A percentile compares a stretch with the other conserved stretches of the same genome.
Conservation (phyloP, 1,140 invertebrate species). For the Drosophila grimshawi region DNA sequence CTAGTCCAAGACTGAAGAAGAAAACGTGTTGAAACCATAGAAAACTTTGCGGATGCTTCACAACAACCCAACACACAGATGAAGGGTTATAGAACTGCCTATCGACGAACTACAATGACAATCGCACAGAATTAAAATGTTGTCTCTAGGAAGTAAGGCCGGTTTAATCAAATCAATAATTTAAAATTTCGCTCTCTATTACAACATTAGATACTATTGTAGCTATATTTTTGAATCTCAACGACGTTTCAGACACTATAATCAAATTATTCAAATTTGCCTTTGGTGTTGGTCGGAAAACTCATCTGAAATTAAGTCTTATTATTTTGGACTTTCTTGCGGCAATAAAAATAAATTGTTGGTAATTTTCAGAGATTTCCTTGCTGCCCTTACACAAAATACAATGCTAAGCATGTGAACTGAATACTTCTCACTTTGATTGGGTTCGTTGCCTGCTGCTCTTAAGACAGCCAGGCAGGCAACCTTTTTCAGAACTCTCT, state of each 20-base stretch:
- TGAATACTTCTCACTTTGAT: background rate
- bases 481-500: constrained; percentile 30
- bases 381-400: background rate
- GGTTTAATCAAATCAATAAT: background rate
- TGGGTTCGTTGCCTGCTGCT: constrained; percentile 6
- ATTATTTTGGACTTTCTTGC: too few relatives aligned
- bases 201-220: too few relatives aligned
- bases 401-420: background rate
- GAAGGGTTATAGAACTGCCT: background rate
- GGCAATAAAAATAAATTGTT: too few relatives aligned
- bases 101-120: constrained; percentile 11
- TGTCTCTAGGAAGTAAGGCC: background rate
- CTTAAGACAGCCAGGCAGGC: background rate
- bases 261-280: too few relatives aligned
- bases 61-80: constrained; percentile 7
- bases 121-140: background rate
- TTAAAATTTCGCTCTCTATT: background rate
- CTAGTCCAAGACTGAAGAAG: constrained; percentile 31
- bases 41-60: constrained; percentile 42
- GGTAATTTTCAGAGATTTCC: background rate
- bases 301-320: too few relatives aligned
- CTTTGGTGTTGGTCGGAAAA: too few relatives aligned
- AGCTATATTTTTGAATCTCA: too few relatives aligned
- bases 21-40: constrained; percentile 46
- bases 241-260: too few relatives aligned